Conservation (phyloP, 2,797 vertebrate genomes). For the Mionectes olivaceus region DNA sequence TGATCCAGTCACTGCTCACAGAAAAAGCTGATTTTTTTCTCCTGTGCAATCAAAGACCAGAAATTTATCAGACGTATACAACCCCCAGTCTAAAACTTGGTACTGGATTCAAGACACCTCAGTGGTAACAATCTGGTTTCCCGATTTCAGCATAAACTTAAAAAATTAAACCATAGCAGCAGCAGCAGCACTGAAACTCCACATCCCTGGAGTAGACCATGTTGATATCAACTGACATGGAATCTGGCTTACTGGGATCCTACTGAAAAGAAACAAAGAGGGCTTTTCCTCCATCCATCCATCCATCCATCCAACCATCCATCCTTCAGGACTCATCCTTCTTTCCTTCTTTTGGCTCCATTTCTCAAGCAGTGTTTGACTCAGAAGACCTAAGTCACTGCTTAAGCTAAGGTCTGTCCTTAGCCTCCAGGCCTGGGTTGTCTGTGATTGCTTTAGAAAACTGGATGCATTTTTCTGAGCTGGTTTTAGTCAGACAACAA, state of each 20-base stretch:
- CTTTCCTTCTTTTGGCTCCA: neutral
- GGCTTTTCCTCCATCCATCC: neutral
- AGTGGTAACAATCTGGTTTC: neutral
- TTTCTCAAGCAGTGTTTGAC: neutral
- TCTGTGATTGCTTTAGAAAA: neutral
- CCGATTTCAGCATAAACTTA: neutral
- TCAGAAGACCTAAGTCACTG: neutral
- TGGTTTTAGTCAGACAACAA: slow-evolving; percentile 16
- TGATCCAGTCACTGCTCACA: neutral
- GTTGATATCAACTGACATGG: neutral
- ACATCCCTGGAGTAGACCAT: neutral
- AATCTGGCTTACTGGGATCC: neutral
- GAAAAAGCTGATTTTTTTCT: neutral
- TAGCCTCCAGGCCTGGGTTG: neutral
- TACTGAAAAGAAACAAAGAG: neutral
- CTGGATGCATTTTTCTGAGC: neutral
- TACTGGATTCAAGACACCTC: neutral
- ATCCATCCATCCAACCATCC: neutral
- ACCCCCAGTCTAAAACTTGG: neutral
- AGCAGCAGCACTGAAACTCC: neutral
- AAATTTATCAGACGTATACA: neutral
- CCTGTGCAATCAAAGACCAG: neutral
- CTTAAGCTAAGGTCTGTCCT: neutral
- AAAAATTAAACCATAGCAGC: neutral
- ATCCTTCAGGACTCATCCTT: neutral